Conservation (phyloP, 2,888 invertebrate species). For the Melanchra persicariae region DNA sequence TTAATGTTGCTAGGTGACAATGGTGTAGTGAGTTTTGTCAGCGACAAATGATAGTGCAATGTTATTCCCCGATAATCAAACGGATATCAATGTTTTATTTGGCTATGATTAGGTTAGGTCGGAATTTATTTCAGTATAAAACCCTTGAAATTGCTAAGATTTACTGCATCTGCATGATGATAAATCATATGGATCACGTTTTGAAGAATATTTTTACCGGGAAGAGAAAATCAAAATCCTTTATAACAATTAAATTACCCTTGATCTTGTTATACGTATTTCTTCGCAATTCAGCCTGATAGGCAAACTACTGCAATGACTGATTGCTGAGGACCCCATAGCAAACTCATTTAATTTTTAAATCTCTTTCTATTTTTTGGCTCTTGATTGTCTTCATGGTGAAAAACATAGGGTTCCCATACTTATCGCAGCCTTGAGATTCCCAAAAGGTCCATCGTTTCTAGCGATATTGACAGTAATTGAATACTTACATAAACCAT, state of each 20-base stretch:
- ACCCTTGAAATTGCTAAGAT: not conserved
- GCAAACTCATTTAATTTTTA: not conserved
- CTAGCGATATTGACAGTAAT: not conserved
- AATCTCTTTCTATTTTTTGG: not conserved
- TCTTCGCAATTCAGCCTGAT: not conserved
- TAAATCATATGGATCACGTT: no score
- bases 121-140: not conserved
- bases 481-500: not conserved
- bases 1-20: not conserved
- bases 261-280: no score
- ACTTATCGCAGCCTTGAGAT: constrained; percentile 7
- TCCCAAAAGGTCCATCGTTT: not conserved
- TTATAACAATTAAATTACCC: no score
- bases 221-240: no score
- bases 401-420: not conserved
- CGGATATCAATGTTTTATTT: constrained; percentile 24
- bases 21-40: not conserved
- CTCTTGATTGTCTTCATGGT: not conserved
- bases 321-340: not conserved
- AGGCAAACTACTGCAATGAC: not conserved
- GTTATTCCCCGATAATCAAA: constrained; percentile 6
- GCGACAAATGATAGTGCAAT: constrained; percentile 10
- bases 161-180: not conserved
- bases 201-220: no score
- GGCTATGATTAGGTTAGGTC: not conserved